Conservation (phyloP, 2,113 vertebrate species). For the Symphodus melops region DNA sequence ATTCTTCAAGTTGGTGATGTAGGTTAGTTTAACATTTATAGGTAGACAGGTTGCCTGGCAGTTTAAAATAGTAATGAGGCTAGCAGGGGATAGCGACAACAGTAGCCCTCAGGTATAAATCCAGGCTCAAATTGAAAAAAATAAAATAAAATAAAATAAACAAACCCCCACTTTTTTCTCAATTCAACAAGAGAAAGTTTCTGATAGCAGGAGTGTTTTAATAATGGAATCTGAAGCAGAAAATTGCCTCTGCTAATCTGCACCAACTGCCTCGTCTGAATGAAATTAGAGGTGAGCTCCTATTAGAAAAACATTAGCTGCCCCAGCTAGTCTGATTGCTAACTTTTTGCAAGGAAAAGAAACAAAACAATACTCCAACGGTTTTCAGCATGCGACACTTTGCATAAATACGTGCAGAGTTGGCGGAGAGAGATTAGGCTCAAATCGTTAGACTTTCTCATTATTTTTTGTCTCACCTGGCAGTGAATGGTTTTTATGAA, state of each 20-base stretch:
- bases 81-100: constrained; percentile 62
- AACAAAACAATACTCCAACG: constrained; percentile 63
- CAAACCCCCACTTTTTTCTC: constrained; percentile 65
- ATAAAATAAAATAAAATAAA: constrained; percentile 3
- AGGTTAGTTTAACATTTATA: background rate
- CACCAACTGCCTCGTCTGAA: constrained; percentile 73
- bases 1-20: background rate
- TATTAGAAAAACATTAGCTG: constrained; percentile 82
- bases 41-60: background rate
- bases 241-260: constrained; percentile 82
- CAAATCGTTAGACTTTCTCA: constrained; percentile 69
- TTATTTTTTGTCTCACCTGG: constrained; percentile 72
- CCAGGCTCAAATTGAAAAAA: constrained; percentile 51
- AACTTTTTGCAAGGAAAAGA: constrained; percentile 64
- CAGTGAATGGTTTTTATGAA: constrained; percentile 64
- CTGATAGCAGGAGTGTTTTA: constrained; percentile 76
- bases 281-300: constrained; percentile 82
- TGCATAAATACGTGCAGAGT: constrained; percentile 62
- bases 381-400: constrained; percentile 57
- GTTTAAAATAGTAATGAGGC: constrained; percentile 29
- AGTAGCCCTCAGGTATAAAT: constrained; percentile 73
- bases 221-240: constrained; percentile 84
- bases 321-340: constrained; percentile 72
- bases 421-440: constrained; percentile 63
- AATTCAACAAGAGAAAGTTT: constrained; percentile 77